phyloP scores from a whole-genome alignment of 2,888 invertebrate genomes.

The Spicauda simplicius region DNA sequence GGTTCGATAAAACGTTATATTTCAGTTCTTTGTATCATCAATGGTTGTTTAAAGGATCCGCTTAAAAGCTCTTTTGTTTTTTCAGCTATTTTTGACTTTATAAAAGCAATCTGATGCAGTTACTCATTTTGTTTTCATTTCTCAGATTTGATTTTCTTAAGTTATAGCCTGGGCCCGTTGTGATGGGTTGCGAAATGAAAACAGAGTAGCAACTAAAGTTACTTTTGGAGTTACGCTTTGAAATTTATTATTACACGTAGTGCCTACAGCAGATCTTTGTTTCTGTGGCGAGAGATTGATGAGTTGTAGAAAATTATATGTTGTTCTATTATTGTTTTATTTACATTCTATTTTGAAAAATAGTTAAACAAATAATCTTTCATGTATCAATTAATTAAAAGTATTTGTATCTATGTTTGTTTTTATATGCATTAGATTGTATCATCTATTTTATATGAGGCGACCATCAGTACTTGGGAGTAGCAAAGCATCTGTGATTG shows the following conservation, averaged over 20 bases:
- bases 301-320: conserved; percentile 1
- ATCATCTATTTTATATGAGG: too few species aligned
- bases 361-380: too few species aligned
- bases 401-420: too few species aligned
- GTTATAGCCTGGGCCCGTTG: conserved; percentile 37
- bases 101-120: conserved; percentile 46
- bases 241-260: conserved; percentile 39
- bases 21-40: conserved; percentile 43
- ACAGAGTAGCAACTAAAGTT: conserved; percentile 39
- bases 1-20: conserved; percentile 10
- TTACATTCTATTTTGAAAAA: neutral
- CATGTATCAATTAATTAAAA: too few species aligned
- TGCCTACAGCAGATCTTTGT: conserved; percentile 38
- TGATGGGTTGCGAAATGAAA: conserved; percentile 15
- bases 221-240: conserved; percentile 34
- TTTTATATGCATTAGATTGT: too few species aligned
- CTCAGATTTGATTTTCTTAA: conserved; percentile 42
- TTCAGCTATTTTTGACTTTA: conserved; percentile 42
- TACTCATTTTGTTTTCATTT: conserved; percentile 46
- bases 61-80: conserved; percentile 40
- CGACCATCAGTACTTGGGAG: too few species aligned
- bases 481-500: too few species aligned
- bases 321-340: neutral
- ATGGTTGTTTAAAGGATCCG: conserved; percentile 50
- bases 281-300: neutral